Conservation (phyloP, 2,113 vertebrate species). For the Zosterops borbonicus region DNA sequence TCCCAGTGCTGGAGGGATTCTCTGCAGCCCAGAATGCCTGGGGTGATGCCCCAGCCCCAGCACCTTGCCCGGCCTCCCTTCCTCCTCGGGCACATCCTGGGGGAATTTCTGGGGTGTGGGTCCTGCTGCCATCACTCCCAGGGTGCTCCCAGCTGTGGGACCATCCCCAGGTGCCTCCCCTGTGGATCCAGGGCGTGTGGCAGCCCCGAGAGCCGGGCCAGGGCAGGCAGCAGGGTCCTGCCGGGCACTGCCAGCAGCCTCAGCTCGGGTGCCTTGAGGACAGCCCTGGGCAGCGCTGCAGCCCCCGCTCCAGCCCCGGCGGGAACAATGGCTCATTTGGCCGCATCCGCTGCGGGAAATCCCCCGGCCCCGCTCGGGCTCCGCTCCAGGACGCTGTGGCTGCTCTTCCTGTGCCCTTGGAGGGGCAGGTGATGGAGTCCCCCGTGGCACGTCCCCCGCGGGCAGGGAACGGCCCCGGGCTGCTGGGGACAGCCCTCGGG, state of each 20-base stretch:
- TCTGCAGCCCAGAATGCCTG: accelerated
- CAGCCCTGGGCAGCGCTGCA: not conserved
- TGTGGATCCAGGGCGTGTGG: accelerated
- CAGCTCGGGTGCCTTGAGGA: not conserved
- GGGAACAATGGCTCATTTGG: constrained; percentile 14
- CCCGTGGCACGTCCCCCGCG: accelerated
- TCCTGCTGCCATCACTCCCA: not conserved
- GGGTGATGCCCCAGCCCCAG: not conserved
- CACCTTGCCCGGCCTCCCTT: not conserved
- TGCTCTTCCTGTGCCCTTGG: not conserved
- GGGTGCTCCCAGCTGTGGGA: accelerated
- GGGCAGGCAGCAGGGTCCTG: not conserved
- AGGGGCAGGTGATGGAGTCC: not conserved
- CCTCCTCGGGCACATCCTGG: accelerated
- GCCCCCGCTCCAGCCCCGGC: not conserved
- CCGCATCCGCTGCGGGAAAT: not conserved
- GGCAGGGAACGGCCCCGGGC: not conserved
- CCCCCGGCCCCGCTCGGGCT: not conserved
- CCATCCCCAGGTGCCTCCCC: not conserved
- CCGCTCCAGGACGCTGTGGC: not conserved
- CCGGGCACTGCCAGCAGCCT: not conserved
- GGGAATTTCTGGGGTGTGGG: not conserved
- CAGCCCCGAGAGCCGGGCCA: accelerated
- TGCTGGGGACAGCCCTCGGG: accelerated
- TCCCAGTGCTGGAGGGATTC: not conserved